phyloP scores from a whole-genome alignment of 2,888 invertebrate genomes.

The Leptothorax acervorum region DNA sequence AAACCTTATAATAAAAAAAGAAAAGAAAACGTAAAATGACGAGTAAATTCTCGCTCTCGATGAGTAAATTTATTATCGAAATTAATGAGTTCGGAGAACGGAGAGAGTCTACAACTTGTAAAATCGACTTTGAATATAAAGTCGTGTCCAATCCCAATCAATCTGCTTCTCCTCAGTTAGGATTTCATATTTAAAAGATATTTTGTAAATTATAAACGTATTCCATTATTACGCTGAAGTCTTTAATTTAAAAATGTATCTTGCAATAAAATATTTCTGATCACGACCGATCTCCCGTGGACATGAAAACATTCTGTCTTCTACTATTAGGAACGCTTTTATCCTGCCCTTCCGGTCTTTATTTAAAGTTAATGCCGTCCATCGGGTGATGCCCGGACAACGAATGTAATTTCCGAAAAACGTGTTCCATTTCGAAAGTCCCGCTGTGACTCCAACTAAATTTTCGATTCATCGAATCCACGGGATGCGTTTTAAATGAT shows the following conservation, averaged over 20 bases:
- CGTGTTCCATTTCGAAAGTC: slow-evolving; percentile 43
- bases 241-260: slow-evolving; percentile 16
- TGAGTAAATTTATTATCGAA: neutral
- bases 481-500: slow-evolving; percentile 46
- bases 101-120: neutral
- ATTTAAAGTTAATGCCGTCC: slow-evolving; percentile 58
- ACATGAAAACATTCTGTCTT: neutral
- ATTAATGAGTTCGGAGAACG: neutral
- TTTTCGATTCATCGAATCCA: slow-evolving; percentile 54
- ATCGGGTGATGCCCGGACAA: neutral
- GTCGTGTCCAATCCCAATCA: neutral
- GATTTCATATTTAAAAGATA: neutral
- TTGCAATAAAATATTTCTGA: neutral
- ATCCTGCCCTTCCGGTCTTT: slow-evolving; percentile 48
- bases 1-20: slow-evolving; percentile 53
- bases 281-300: neutral
- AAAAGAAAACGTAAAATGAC: neutral
- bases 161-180: neutral
- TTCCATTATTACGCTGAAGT: neutral
- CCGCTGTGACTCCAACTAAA: slow-evolving; percentile 21
- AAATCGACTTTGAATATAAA: slow-evolving; percentile 1
- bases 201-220: slow-evolving; percentile 12
- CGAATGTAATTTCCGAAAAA: slow-evolving; percentile 59
- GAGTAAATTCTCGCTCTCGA: neutral
- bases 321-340: neutral